Evolutionary conservation across 2,113 vertebrate species (phyloP).

Genomic region (Hiodon alosoides): DNA sequence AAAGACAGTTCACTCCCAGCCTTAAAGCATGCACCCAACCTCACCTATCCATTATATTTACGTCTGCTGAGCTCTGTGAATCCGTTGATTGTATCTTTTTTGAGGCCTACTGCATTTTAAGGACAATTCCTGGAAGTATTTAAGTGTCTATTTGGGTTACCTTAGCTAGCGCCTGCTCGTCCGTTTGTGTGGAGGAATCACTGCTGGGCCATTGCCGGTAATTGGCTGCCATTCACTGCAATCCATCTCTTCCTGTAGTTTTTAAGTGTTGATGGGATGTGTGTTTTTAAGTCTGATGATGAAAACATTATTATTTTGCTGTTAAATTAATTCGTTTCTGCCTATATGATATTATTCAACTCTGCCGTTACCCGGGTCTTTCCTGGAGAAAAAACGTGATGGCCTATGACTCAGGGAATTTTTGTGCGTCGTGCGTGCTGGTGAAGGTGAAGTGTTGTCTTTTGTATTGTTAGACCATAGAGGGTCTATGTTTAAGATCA

Average conservation of each 20-base stretch:
- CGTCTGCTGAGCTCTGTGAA: constrained; percentile 20
- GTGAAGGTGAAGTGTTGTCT: too few relatives aligned
- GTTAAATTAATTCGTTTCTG: not conserved
- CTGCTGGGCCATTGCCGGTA: not conserved
- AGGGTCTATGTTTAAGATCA: too few relatives aligned
- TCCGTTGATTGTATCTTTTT: constrained; percentile 23
- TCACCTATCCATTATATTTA: not conserved
- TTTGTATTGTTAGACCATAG: too few relatives aligned
- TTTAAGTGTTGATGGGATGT: not conserved
- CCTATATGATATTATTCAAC: too few relatives aligned
- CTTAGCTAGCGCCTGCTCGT: not conserved
- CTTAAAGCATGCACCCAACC: not conserved
- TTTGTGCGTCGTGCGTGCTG: too few relatives aligned
- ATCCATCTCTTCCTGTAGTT: not conserved
- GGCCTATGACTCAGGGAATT: not conserved
- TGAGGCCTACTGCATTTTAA: constrained; percentile 26
- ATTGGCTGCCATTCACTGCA: not conserved
- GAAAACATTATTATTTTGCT: too few relatives aligned
- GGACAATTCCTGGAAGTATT: constrained; percentile 13
- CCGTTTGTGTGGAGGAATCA: not conserved
- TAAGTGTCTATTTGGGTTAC: not conserved
- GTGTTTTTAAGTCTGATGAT: not conserved
- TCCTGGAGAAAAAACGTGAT: too few relatives aligned
- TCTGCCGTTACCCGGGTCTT: too few relatives aligned
- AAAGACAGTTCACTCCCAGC: too few relatives aligned